Base-by-base conservation (phyloP, 2,797 vertebrate genomes). In the Tragopan temminckii region DNA sequence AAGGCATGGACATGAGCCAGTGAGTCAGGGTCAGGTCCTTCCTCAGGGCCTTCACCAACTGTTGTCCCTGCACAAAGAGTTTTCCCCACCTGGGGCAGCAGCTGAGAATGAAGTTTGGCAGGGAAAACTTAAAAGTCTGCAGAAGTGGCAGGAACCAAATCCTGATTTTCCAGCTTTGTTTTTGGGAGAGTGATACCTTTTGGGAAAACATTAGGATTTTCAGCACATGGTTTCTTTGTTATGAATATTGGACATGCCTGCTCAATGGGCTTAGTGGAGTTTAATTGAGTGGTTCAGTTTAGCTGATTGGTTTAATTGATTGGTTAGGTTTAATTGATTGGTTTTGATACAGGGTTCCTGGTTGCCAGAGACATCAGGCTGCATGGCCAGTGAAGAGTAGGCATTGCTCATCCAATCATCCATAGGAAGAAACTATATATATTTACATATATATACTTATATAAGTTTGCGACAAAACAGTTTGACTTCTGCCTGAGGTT, bases 21-120 rank as follows among this genome's bases (percentile, higher is more conserved):
- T 74, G 88, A 94, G 20, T 88, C 93, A 94, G 13, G 8, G 3
- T 88, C 86, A 70, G 35, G 79, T 84, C 78, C 86, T 27, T 52
- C 43, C 45, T 43, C 43, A 42, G 59, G 36, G 33, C 17, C 5
- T 5, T 67, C 29, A 14, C 38, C 27, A 70, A 9, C 11, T 36
- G 63, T 42, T 62, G 67, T 53, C 70, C 24, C 8, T 75, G 79
- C 58, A 43, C 52, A 69, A 69, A n/a, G 80, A 87, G 35, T 58
- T 85, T 92, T 92, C 79, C 66, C 50, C 66, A 21, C 48, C 43
- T 11, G 53, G 15, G 21, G 58, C 69, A 77, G 67, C 84, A 89
- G 67, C 80, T 93, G 70, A 58, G 43, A 57, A 69, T n/a, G 48
- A 63, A 66, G 48, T 23, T 61, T 74, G 70, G 67, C 75, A 59